Evolutionary conservation across 2,113 vertebrate genomes (phyloP).

Genomic region (Callopanchax toddi): DNA sequence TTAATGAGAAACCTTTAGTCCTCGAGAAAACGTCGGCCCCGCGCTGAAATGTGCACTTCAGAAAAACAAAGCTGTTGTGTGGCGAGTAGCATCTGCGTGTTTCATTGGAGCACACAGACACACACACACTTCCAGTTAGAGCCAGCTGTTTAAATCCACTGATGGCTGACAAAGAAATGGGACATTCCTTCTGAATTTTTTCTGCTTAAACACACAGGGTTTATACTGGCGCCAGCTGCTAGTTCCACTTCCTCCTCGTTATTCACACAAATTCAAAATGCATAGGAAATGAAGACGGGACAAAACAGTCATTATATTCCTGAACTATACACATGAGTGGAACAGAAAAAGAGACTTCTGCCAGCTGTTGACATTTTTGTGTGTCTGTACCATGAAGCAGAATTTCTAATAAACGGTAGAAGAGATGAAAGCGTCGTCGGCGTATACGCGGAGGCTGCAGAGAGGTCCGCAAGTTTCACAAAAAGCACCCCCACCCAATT

Average conservation of each 20-base stretch:
- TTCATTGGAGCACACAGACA: constrained; percentile 10
- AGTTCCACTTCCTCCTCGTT: constrained; percentile 21
- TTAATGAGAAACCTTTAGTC: constrained; percentile 60
- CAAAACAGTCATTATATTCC: constrained; percentile 13
- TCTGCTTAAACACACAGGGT: constrained; percentile 32
- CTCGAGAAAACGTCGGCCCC: constrained; percentile 35
- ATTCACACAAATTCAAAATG: constrained; percentile 30
- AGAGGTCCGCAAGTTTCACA: neutral
- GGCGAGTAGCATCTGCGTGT: constrained; percentile 50
- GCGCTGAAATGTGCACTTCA: constrained; percentile 47
- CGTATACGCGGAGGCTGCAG: too few relatives aligned
- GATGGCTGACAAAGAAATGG: constrained; percentile 28
- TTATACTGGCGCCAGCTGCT: constrained; percentile 27
- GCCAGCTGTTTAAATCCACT: constrained; percentile 54
- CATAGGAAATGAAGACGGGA: constrained; percentile 1
- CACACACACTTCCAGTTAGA: constrained; percentile 19
- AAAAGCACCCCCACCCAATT: neutral
- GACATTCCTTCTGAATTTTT: constrained; percentile 36
- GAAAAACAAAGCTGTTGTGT: constrained; percentile 46
- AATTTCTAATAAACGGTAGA: neutral
- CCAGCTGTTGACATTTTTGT: neutral
- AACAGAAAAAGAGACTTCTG: neutral
- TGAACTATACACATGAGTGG: neutral
- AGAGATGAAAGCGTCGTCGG: too few relatives aligned
- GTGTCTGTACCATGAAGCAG: neutral